These are phyloP conservation scores for Corydoras maculifer DNA, from an alignment of 2,113 vertebrate species.

Conservation along the genomic window DNA sequence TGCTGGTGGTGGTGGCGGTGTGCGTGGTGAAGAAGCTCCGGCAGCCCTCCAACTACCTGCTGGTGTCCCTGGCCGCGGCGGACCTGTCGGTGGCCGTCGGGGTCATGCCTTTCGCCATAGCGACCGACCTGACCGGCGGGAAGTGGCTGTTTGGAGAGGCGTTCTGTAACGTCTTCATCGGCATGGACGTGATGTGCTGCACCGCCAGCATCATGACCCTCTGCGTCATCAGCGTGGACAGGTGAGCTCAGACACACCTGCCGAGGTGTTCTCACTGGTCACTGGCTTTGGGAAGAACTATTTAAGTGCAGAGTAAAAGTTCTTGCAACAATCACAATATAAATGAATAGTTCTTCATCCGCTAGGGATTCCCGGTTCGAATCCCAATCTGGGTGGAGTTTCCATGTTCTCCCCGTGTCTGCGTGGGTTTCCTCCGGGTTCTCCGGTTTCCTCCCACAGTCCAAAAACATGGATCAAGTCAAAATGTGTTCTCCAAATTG, in stretches of 20 bases:
- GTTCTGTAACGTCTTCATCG: slow-evolving; percentile 76
- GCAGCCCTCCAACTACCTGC: slow-evolving; percentile 73
- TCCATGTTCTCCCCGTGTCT: no score
- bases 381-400: no score
- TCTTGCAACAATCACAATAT: no score
- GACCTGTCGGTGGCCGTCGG: slow-evolving; percentile 71
- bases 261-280: no score
- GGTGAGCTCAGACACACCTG: slow-evolving; percentile 51
- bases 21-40: slow-evolving; percentile 73
- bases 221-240: slow-evolving; percentile 74
- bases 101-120: slow-evolving; percentile 74
- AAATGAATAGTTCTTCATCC: no score
- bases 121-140: slow-evolving; percentile 72
- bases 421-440: no score
- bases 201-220: slow-evolving; percentile 75
- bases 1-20: slow-evolving; percentile 71
- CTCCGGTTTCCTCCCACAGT: no score
- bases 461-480: no score
- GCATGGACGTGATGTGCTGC: slow-evolving; percentile 77
- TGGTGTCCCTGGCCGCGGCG: slow-evolving; percentile 71
- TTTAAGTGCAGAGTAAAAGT: no score
- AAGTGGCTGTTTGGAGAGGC: slow-evolving; percentile 73
- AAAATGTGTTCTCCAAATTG: no score
- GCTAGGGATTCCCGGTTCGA: no score
- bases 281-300: no score